Base-by-base conservation (phyloP, 1,140 invertebrate species). In the Euschistus heros region DNA sequence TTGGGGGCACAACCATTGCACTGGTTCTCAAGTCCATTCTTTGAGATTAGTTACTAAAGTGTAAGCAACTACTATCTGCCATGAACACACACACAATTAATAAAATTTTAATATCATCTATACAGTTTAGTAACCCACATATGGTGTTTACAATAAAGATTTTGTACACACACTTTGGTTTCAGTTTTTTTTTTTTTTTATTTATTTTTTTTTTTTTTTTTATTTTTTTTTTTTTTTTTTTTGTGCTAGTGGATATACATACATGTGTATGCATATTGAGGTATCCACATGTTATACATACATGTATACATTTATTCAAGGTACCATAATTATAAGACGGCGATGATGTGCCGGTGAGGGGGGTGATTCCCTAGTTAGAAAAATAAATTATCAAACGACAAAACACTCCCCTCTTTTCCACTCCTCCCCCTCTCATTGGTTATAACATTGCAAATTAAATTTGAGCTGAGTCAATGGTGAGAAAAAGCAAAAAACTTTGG, bases 311-410 rank as follows among this genome's bases (percentile, higher is more conserved):
- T 24, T 57, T 2, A 57, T 57, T 24, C 54, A 57, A 57, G 54
- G 18, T 57, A 24, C 24, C n/a, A 50, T 18, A 57, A 24, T 57
- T 10, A 24, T 57, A 57, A 57, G 24, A 26, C 54, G 54, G 54
- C 54, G 54, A 24, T 57, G 54, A 24, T 17, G 24, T 22, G 54
- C 54, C 54, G 54, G 18, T 22, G 54, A 57, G 54, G 54, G 47
- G 54, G 54, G 54, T 57, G 54, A 24, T 26, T 57, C 54, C 54
- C 24, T 57, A 57, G 54, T 57, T 57, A 57, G 54, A 57, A 57
- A 57, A 57, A 57, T 57, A 57, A 57, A 57, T 57, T 57, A 57
- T 57, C 54, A 57, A 57, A 57, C 54, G 54, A 57, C 54, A 57
- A 50, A 57, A 57, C 54, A 57, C 54, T 57, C 54, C 54, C 54